Percentiles rank a stretch among this genome's conserved stretches.
Evolutionary conservation across 92 coral and sea anemone genomes (phyloP).

Genomic region (Nematostella vectensis): DNA sequence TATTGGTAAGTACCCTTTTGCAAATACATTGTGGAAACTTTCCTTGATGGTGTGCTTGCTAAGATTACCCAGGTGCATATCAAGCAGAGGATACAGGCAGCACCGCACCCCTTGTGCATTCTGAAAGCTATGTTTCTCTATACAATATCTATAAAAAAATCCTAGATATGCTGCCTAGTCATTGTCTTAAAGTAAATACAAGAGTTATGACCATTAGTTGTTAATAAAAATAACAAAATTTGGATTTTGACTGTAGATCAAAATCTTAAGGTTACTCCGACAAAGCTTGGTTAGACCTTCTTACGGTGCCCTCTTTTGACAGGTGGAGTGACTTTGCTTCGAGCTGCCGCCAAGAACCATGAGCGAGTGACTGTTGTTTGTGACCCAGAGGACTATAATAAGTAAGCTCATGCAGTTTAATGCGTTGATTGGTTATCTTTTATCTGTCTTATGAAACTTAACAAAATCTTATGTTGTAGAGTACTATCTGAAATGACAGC

Average conservation of each 20-base stretch:
- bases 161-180: too few species aligned
- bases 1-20: slow-evolving; percentile 51
- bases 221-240: too few species aligned
- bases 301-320: too few species aligned
- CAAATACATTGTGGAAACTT: too few species aligned
- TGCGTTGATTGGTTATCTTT: neutral
- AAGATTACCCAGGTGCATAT: neutral
- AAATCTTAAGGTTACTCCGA: too few species aligned
- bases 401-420: slow-evolving; percentile 47
- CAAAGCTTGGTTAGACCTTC: too few species aligned
- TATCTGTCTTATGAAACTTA: neutral
- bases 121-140: slow-evolving; percentile 1
- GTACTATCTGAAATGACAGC: slow-evolving; percentile 68
- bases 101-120: neutral
- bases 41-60: too few species aligned
- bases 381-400: slow-evolving; percentile 86
- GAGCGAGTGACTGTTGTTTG: slow-evolving; percentile 92
- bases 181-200: too few species aligned
- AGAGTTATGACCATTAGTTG: too few species aligned
- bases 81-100: neutral
- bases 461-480: slow-evolving; percentile 19
- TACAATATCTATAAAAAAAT: too few species aligned
- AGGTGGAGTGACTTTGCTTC: slow-evolving; percentile 92
- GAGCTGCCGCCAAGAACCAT: slow-evolving; percentile 98
- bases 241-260: too few species aligned